These are phyloP conservation scores for Halcyon leucocephala DNA, from an alignment of 2,797 vertebrate genomes.

Conservation along the genomic window DNA sequence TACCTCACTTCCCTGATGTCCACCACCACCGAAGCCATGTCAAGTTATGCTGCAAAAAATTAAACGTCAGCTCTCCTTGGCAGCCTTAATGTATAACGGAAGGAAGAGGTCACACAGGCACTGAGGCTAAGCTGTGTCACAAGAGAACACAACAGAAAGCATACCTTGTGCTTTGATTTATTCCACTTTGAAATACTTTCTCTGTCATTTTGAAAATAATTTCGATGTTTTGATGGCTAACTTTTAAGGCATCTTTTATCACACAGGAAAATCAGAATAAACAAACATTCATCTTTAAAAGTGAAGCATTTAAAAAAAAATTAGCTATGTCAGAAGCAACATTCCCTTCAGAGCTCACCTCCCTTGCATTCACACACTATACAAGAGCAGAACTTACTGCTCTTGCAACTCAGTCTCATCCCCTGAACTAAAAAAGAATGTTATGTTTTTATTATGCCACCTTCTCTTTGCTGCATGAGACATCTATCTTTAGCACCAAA, in stretches of 20 bases:
- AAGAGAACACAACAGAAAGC: background rate
- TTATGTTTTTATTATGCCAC: background rate
- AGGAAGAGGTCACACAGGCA: background rate
- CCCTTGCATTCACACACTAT: rapidly evolving
- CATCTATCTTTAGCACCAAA: background rate
- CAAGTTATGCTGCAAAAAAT: background rate
- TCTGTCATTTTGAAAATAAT: background rate
- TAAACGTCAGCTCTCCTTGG: background rate
- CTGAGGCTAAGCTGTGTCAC: background rate
- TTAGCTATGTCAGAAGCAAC: background rate
- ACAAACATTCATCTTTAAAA: background rate
- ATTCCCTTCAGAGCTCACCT: background rate
- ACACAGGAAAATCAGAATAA: background rate
- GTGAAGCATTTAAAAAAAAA: background rate
- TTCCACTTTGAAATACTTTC: background rate
- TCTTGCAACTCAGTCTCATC: background rate
- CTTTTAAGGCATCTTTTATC: background rate
- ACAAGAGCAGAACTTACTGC: background rate
- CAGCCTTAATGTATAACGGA: background rate
- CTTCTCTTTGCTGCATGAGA: background rate
- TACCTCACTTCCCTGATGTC: background rate
- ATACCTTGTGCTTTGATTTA: background rate
- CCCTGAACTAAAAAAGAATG: background rate
- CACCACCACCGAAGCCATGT: background rate
- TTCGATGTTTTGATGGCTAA: background rate